Evolutionary conservation across 2,888 invertebrate genomes (phyloP).

Genomic region (Eilema griseolum): DNA sequence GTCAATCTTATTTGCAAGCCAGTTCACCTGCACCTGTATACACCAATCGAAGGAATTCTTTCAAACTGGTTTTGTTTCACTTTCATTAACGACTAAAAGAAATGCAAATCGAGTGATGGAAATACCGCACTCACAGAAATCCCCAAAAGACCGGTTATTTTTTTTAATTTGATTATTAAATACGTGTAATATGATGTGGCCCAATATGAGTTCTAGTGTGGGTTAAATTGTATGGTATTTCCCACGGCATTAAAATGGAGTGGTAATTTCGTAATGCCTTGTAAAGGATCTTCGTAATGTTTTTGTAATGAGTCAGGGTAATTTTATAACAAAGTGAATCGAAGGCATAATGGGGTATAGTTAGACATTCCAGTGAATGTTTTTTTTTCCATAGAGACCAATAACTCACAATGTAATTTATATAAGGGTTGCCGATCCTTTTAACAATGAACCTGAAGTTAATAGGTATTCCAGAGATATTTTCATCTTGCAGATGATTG

Average conservation of each 20-base stretch:
- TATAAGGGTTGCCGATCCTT: not conserved
- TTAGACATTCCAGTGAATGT: not conserved
- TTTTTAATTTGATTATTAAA: not conserved
- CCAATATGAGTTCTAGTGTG: not conserved
- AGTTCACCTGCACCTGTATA: not conserved
- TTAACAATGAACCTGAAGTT: no score
- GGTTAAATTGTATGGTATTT: not conserved
- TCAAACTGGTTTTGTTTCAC: slow-evolving; percentile 9
- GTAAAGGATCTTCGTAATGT: not conserved
- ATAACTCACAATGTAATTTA: not conserved
- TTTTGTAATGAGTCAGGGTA: slow-evolving; percentile 3
- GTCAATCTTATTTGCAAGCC: not conserved
- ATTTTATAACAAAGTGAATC: slow-evolving; percentile 1
- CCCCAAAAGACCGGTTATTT: not conserved
- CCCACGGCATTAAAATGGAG: not conserved
- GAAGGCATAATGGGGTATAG: not conserved
- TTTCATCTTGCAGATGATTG: no score
- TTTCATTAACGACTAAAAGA: not conserved
- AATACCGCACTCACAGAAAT: not conserved
- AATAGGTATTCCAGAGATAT: no score
- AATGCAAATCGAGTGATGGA: slow-evolving; percentile 3
- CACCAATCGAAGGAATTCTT: not conserved
- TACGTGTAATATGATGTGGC: not conserved
- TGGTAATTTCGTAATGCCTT: not conserved
- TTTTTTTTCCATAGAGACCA: not conserved